Evolutionary conservation across 2,797 vertebrate genomes (phyloP).

Genomic region (Hylomyscus alleni): DNA sequence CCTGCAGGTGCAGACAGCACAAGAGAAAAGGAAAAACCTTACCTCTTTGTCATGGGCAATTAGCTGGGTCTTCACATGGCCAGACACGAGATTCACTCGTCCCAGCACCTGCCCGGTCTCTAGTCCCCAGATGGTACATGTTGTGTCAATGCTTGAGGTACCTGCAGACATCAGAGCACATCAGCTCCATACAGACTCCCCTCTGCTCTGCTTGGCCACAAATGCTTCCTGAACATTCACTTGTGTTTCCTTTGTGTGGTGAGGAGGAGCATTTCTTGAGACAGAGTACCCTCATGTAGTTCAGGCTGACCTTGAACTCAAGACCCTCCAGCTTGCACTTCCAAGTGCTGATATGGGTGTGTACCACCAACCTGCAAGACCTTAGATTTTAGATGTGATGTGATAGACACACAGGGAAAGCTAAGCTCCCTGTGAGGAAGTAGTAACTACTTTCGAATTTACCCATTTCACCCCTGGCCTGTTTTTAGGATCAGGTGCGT

Average conservation of each 20-base stretch:
- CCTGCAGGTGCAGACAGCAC: neutral
- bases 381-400: conserved; percentile 17
- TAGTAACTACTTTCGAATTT: neutral
- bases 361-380: neutral
- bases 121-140: conserved; percentile 99
- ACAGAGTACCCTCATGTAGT: neutral
- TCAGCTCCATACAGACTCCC: neutral
- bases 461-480: neutral
- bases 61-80: conserved; percentile 98
- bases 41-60: conserved; percentile 99
- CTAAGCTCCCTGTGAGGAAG: neutral
- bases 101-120: conserved; percentile 98
- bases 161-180: conserved; percentile 88
- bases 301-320: neutral
- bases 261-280: neutral
- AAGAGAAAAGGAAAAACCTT: conserved; percentile 31
- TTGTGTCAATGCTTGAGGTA: conserved; percentile 99
- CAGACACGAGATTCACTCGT: conserved; percentile 97
- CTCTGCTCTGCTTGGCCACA: neutral
- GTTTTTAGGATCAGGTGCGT: neutral
- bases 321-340: neutral
- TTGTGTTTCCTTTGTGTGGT: neutral
- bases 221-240: neutral
- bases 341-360: neutral
- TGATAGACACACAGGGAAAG: neutral